Conservation (phyloP, 2,797 vertebrate species). For the Muscicapa striata region DNA sequence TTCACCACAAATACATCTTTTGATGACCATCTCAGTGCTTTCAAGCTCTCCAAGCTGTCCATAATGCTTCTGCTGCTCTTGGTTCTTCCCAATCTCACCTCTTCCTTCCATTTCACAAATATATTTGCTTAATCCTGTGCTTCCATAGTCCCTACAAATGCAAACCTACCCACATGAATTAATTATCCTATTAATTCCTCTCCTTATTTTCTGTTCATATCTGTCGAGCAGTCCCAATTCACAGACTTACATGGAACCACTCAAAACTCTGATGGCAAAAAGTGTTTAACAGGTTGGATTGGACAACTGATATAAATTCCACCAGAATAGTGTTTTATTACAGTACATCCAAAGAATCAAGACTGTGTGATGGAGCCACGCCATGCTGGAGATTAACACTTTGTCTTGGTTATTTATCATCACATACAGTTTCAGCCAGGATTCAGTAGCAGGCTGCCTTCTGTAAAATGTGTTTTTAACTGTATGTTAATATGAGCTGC, state of each 20-base stretch:
- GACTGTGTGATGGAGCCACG: neutral
- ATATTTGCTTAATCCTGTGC: neutral
- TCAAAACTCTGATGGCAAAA: neutral
- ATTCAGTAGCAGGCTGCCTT: neutral
- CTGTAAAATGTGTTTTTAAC: neutral
- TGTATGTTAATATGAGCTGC: neutral
- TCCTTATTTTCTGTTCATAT: neutral
- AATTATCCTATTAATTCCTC: neutral
- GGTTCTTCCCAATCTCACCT: neutral
- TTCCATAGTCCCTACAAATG: neutral
- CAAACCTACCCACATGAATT: neutral
- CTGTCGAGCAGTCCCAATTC: neutral
- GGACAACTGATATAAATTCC: neutral
- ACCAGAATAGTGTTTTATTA: neutral
- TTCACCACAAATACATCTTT: neutral
- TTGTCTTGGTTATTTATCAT: neutral
- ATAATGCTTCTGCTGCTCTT: neutral
- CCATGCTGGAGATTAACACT: neutral
- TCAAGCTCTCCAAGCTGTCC: neutral
- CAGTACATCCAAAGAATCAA: neutral
- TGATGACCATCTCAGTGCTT: neutral
- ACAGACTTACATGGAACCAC: neutral
- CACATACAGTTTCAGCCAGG: neutral
- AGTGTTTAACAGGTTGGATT: neutral
- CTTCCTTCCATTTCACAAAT: neutral